phyloP scores from a whole-genome alignment of 2,113 vertebrate genomes.

The Anas platyrhynchos region DNA sequence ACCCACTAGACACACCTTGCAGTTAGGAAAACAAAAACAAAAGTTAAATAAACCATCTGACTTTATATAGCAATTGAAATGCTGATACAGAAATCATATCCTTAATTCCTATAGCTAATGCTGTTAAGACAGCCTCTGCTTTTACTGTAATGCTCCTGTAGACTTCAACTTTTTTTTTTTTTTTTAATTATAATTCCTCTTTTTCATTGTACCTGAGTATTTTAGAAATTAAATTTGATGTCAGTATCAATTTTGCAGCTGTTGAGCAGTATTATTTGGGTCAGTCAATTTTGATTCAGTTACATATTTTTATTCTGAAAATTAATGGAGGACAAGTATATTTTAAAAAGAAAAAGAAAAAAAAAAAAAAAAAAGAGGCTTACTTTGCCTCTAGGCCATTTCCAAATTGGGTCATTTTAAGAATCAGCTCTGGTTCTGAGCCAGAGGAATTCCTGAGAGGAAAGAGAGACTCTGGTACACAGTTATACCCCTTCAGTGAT shows the following conservation, averaged over 20 bases:
- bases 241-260: not conserved
- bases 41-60: not conserved
- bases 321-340: not conserved
- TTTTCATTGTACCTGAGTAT: not conserved
- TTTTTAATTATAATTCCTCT: not conserved
- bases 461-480: not conserved
- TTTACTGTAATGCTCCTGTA: not conserved
- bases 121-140: not conserved
- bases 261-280: not conserved
- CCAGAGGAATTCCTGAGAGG: not conserved
- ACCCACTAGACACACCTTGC: not conserved
- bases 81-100: not conserved
- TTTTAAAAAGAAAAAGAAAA: not conserved
- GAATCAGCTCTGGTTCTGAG: not conserved
- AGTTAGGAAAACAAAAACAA: not conserved
- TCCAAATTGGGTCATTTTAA: not conserved
- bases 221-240: not conserved
- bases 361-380: rapidly evolving
- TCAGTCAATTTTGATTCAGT: not conserved
- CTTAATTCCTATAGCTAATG: not conserved
- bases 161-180: not conserved
- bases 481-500: not conserved
- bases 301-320: not conserved
- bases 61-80: not conserved
- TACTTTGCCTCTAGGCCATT: not conserved